phyloP scores from a whole-genome alignment of 2,797 vertebrate genomes.

The Muscicapa striata region DNA sequence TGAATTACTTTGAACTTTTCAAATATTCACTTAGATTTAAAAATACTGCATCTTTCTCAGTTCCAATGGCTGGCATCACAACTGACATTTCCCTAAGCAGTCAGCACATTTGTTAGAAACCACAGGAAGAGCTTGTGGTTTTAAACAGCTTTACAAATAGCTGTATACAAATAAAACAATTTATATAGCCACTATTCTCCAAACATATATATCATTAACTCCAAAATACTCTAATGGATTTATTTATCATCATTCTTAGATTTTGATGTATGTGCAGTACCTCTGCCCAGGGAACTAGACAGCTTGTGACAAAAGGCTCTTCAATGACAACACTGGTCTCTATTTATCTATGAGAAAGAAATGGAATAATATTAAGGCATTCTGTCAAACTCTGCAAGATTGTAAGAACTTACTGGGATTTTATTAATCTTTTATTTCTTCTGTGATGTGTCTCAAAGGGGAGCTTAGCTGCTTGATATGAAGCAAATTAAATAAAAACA shows the following conservation, averaged over 20 bases:
- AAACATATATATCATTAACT: background rate
- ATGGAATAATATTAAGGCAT: conserved; percentile 28
- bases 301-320: background rate
- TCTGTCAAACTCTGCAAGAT: conserved; percentile 51
- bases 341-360: conserved; percentile 29
- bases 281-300: background rate
- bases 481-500: conserved; percentile 75
- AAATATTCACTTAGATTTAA: background rate
- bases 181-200: background rate
- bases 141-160: background rate
- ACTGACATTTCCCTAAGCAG: background rate
- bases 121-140: background rate
- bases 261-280: background rate
- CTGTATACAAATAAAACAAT: background rate
- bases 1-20: background rate
- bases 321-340: background rate
- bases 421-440: conserved; percentile 76
- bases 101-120: background rate
- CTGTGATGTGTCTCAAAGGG: conserved; percentile 56
- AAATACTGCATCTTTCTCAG: background rate
- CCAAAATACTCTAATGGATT: background rate
- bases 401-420: conserved; percentile 47
- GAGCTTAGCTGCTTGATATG: conserved; percentile 59
- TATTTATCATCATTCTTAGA: background rate
- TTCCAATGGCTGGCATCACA: background rate